Base-by-base conservation (phyloP, 2,113 vertebrate genomes). In the Candoia aspera region DNA sequence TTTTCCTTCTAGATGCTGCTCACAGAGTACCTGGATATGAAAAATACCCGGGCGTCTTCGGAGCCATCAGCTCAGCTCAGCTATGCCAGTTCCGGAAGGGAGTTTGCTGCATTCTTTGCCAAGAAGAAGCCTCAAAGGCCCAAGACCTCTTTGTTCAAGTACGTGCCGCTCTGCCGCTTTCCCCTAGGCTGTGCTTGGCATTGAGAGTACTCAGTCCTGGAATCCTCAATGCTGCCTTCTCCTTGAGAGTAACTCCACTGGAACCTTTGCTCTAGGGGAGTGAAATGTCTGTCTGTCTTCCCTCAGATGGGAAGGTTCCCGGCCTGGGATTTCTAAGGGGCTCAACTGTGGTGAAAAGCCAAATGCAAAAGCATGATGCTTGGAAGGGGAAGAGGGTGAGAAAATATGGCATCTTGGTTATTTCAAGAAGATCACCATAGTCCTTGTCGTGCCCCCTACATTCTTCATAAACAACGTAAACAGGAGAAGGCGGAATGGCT, bases 1-100 rank as follows among this genome's bases (percentile, higher is more conserved):
- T 62, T 95, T 73, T 1, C 59, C 90, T 8, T 84, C 0, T 88
- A 99, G 99, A 98, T 99, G 95, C 96, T 99, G 96, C 98, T 99
- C 58, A 99, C 99, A 0, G 99, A 99, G 92, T 99, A 99, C 88
- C 98, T 99, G 97, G 99, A 99, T 89, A 99, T 99, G 98, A 99
- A 99, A 97, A 99, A 99, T 97, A 99, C 98, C 0, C 98, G 98
- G 54, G 96, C 99, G 0, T 97, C 99, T 58, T 98, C 99, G 0
- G 99, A 99, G 94, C 98, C 98, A 0, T 99, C 99, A 0, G 95
- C 99, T 87, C 99, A 99, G 93, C 98, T 99, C 9, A 98, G 99
- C 93, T 99, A 99, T 19, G 98, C 98, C 96, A 99, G 99, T 96
- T 98, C 98, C 0, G 99, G 98, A 64, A 97, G 99, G 1, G 99